Conservation (phyloP, 1,140 invertebrate genomes). For the Leptopilina boulardi region DNA sequence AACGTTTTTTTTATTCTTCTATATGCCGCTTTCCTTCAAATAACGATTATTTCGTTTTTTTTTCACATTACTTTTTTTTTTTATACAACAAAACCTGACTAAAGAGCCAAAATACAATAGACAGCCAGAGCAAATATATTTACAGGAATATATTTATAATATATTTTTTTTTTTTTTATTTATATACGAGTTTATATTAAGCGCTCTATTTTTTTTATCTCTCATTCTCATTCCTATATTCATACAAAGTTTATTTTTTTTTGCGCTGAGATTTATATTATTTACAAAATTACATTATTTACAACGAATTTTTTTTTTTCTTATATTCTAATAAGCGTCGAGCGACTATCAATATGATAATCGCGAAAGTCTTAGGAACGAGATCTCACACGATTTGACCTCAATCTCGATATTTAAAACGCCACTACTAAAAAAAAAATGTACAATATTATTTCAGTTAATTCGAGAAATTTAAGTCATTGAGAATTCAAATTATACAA, state of each 20-base stretch:
- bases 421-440: background rate
- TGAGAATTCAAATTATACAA: too few species aligned
- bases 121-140: slow-evolving; percentile 24
- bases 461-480: too few species aligned
- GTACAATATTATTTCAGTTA: too few species aligned
- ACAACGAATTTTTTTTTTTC: slow-evolving; percentile 70
- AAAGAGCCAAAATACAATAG: slow-evolving; percentile 29
- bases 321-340: slow-evolving; percentile 75
- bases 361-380: slow-evolving; percentile 72
- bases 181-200: slow-evolving; percentile 21
- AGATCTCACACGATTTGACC: slow-evolving; percentile 59
- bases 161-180: too few species aligned
- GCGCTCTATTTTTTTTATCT: background rate
- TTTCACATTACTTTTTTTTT: too few species aligned
- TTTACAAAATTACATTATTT: slow-evolving; percentile 75
- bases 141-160: slow-evolving; percentile 12
- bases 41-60: slow-evolving; percentile 10
- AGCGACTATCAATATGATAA: slow-evolving; percentile 66
- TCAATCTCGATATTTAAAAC: slow-evolving; percentile 30
- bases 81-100: slow-evolving; percentile 12
- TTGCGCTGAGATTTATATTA: slow-evolving; percentile 45
- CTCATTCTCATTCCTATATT: background rate
- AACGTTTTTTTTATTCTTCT: slow-evolving; percentile 22
- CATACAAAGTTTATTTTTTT: slow-evolving; percentile 32
- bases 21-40: slow-evolving; percentile 1